These are phyloP conservation scores for Tinea semifulvella DNA, from an alignment of 2,888 invertebrate genomes.

Conservation along the genomic window DNA sequence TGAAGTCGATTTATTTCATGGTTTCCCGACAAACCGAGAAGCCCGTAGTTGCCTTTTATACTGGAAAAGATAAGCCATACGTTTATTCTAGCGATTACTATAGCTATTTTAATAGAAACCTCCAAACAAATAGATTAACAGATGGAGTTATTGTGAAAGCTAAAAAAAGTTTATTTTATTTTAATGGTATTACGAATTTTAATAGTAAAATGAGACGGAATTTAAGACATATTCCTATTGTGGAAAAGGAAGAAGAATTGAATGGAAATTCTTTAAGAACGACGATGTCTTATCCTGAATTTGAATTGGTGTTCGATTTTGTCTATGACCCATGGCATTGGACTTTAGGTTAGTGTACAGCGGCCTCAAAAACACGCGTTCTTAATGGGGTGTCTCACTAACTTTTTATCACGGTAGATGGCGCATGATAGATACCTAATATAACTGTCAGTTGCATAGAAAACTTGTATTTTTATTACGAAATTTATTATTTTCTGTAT, in stretches of 20 bases:
- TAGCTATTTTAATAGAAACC: slow-evolving; percentile 17
- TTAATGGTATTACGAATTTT: background rate
- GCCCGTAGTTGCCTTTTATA: slow-evolving; percentile 38
- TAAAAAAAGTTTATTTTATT: slow-evolving; percentile 27
- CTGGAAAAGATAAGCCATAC: slow-evolving; percentile 38
- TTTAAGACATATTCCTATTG: background rate
- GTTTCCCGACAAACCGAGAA: slow-evolving; percentile 26
- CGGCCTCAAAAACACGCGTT: no score
- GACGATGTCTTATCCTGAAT: slow-evolving; percentile 36
- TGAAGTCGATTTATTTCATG: slow-evolving; percentile 29
- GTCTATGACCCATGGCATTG: slow-evolving; percentile 24
- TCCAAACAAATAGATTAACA: slow-evolving; percentile 21
- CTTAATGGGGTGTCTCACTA: no score
- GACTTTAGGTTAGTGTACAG: slow-evolving; percentile 24
- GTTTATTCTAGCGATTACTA: slow-evolving; percentile 13
- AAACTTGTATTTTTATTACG: no score
- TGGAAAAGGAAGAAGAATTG: slow-evolving; percentile 24
- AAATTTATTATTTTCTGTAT: no score
- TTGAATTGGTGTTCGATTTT: slow-evolving; percentile 38
- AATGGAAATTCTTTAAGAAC: slow-evolving; percentile 28
- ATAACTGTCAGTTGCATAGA: no score
- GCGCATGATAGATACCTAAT: no score
- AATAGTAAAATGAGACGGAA: background rate
- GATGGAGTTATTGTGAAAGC: slow-evolving; percentile 33
- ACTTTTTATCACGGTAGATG: no score